These are phyloP conservation scores for Rhyacophila brunnea DNA, from an alignment of 1,140 invertebrate genomes.

Conservation along the genomic window DNA sequence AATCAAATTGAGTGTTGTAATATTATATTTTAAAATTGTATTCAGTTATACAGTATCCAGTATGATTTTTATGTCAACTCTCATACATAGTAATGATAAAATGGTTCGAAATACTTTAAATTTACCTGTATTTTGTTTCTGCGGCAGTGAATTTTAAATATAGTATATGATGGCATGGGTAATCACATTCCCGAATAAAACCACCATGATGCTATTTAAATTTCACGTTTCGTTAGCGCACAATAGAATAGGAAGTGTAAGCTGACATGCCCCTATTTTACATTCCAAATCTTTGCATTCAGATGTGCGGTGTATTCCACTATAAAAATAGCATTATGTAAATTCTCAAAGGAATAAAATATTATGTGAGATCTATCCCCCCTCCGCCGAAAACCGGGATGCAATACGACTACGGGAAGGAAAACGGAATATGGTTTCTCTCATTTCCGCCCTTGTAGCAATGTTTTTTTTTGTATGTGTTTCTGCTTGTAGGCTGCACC, in stretches of 20 bases:
- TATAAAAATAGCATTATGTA: constrained; percentile 55
- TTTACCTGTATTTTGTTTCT: too few species aligned
- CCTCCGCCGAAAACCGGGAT: constrained; percentile 3
- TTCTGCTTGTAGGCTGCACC: constrained; percentile 16
- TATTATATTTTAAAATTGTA: too few species aligned
- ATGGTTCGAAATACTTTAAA: too few species aligned
- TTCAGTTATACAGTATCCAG: too few species aligned
- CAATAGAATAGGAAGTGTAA: constrained; percentile 15
- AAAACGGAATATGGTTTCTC: constrained; percentile 51
- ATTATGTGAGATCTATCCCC: constrained; percentile 34
- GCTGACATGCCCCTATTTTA: constrained; percentile 3
- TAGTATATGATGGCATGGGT: too few species aligned
- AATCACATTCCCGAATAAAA: neutral
- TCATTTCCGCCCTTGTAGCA: constrained; percentile 46
- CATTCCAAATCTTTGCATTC: constrained; percentile 27
- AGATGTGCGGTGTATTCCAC: constrained; percentile 27
- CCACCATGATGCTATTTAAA: constrained; percentile 10
- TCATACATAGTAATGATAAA: too few species aligned
- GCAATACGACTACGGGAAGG: constrained; percentile 32
- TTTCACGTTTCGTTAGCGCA: constrained; percentile 16
- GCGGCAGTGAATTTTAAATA: too few species aligned
- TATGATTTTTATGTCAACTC: too few species aligned
- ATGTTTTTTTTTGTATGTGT: constrained; percentile 27
- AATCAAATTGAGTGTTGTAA: too few species aligned
- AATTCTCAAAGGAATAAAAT: constrained; percentile 54